phyloP scores from a whole-genome alignment of 1,140 invertebrate genomes.

The Drosophila subpulchrella region DNA sequence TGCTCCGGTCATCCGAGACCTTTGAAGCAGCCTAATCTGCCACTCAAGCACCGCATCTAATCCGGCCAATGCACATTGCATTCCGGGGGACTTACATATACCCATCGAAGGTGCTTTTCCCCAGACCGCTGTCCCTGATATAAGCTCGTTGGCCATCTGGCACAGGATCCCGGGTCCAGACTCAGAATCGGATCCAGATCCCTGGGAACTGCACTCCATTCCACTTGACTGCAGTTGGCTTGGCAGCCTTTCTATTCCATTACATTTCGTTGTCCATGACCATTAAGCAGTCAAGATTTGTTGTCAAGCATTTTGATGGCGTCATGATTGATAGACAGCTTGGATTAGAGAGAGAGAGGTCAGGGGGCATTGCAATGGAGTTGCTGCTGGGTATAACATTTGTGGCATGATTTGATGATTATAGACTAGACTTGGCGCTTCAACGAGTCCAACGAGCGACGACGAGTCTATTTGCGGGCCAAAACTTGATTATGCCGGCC shows the following conservation, averaged over 20 bases:
- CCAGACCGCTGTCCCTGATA: neutral
- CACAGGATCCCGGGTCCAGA: neutral
- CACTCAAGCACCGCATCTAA: conserved; percentile 20
- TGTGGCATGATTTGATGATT: conserved; percentile 76
- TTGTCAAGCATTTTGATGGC: conserved; percentile 73
- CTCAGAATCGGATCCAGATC: neutral
- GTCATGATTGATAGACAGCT: conserved; percentile 60
- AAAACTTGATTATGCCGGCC: conserved; percentile 67
- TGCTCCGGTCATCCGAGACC: neutral
- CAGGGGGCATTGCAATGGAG: neutral
- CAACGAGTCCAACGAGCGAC: conserved; percentile 43
- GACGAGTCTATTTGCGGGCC: conserved; percentile 76
- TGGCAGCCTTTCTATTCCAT: conserved; percentile 5
- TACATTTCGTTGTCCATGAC: conserved; percentile 40
- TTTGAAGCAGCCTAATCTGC: conserved; percentile 24
- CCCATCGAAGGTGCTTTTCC: neutral
- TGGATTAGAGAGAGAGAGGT: neutral
- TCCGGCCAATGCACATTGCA: conserved; percentile 18
- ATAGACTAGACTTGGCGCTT: conserved; percentile 80
- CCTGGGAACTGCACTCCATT: conserved; percentile 19
- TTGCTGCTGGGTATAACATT: conserved; percentile 33
- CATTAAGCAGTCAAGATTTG: conserved; percentile 74
- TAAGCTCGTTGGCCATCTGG: conserved; percentile 8
- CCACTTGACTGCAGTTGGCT: conserved; percentile 27
- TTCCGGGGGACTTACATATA: neutral